Percentiles rank a stretch among this genome's conserved stretches.
phyloP scores from a whole-genome alignment of 2,113 vertebrate species.

The Thunnus maccoyii region DNA sequence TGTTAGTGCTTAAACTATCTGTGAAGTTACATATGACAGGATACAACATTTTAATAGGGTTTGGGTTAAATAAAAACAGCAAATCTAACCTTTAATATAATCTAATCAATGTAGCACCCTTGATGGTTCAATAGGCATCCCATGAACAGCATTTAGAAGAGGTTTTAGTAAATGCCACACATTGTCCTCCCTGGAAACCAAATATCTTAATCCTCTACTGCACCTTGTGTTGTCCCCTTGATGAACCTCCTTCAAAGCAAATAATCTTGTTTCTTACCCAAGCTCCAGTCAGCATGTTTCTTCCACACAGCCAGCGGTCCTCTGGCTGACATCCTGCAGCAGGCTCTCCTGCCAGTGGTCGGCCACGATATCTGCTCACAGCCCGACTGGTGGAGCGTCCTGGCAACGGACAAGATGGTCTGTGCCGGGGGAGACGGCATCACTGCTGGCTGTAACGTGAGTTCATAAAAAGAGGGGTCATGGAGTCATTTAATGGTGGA shows the following conservation, averaged over 20 bases:
- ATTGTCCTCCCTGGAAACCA: not conserved
- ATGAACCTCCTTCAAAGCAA: not conserved
- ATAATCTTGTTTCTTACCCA: not conserved
- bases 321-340: constrained; percentile 85
- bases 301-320: constrained; percentile 83
- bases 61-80: too few species aligned
- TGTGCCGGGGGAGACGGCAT: constrained; percentile 90
- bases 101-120: too few species aligned
- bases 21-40: not conserved
- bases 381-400: constrained; percentile 87
- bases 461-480: constrained; percentile 41
- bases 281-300: not conserved
- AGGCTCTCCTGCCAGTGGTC: constrained; percentile 89
- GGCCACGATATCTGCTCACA: constrained; percentile 80
- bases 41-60: too few species aligned
- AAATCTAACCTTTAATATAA: too few species aligned
- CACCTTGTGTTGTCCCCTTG: not conserved
- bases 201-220: not conserved
- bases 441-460: constrained; percentile 88
- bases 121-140: not conserved
- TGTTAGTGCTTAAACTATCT: not conserved
- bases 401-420: constrained; percentile 85
- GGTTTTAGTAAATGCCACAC: too few species aligned
- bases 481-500: not conserved
- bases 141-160: not conserved